Conservation (phyloP, 2,797 vertebrate species). For the Neopelma chrysocephalum region DNA sequence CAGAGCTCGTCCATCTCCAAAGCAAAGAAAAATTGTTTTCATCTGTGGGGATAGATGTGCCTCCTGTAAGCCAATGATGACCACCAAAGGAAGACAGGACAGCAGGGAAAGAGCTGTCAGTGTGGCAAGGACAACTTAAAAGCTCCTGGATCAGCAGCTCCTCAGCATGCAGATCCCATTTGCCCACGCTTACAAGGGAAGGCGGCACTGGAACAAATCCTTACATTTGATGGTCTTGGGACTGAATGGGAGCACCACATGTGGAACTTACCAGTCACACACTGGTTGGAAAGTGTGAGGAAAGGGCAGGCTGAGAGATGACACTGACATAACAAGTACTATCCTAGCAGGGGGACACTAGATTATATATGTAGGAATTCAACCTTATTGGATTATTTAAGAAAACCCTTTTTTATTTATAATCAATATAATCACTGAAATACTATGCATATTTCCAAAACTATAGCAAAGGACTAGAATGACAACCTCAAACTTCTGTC, state of each 20-base stretch:
- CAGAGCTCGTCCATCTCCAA: fast-evolving
- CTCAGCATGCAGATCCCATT: not conserved
- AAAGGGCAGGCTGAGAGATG: not conserved
- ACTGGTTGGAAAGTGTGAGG: not conserved
- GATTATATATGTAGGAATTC: not conserved
- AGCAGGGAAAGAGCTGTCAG: not conserved
- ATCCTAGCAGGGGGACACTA: not conserved
- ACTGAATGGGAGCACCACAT: not conserved
- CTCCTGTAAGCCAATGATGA: not conserved
- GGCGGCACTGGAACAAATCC: not conserved
- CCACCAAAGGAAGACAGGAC: not conserved
- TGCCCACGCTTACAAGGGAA: fast-evolving
- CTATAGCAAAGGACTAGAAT: not conserved
- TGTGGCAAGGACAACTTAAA: fast-evolving
- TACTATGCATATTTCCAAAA: not conserved
- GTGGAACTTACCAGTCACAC: not conserved
- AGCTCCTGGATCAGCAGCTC: not conserved
- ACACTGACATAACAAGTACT: not conserved
- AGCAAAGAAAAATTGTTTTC: not conserved
- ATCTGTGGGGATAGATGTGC: fast-evolving
- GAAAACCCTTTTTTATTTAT: not conserved
- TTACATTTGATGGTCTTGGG: not conserved
- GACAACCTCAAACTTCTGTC: not conserved
- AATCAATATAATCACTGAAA: not conserved
- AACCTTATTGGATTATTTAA: not conserved